These are phyloP conservation scores for Bellardia pandia DNA, from an alignment of 2,888 invertebrate genomes.

Conservation along the genomic window DNA sequence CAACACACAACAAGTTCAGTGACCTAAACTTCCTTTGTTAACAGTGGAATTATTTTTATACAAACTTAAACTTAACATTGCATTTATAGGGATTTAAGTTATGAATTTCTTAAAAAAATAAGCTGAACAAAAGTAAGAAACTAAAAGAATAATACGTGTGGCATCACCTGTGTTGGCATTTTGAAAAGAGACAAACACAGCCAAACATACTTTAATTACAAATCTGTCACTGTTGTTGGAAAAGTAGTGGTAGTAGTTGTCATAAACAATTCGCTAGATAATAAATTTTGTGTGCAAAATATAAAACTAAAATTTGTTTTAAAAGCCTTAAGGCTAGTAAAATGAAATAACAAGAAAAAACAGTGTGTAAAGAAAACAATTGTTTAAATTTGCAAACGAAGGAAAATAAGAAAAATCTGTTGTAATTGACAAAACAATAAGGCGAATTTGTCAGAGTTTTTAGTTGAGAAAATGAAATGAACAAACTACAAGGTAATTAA, in stretches of 20 bases:
- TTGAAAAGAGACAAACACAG: background rate
- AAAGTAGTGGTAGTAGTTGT: background rate
- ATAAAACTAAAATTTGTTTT: conserved; percentile 25
- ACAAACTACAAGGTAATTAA: background rate
- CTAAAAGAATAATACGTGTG: background rate
- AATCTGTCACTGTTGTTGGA: conserved; percentile 46
- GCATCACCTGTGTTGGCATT: conserved; percentile 41
- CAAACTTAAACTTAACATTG: conserved; percentile 39
- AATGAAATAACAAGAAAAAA: conserved; percentile 23
- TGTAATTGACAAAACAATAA: conserved; percentile 63
- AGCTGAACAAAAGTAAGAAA: background rate
- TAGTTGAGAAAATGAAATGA: background rate
- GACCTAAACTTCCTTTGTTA: conserved; percentile 69
- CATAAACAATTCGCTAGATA: conserved; percentile 31
- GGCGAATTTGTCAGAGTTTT: conserved; percentile 33
- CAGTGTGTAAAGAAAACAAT: conserved; percentile 14
- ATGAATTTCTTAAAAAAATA: conserved; percentile 4
- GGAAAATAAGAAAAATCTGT: conserved; percentile 5
- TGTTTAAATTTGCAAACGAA: conserved; percentile 11
- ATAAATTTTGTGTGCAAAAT: background rate
- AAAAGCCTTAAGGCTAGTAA: conserved; percentile 21
- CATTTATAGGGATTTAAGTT: background rate
- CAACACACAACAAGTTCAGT: conserved; percentile 63
- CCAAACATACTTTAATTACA: conserved; percentile 16
- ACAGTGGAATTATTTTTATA: conserved; percentile 15